Evolutionary conservation across 1,140 invertebrate species (phyloP).

Genomic region (Diabrotica undecimpunctata): DNA sequence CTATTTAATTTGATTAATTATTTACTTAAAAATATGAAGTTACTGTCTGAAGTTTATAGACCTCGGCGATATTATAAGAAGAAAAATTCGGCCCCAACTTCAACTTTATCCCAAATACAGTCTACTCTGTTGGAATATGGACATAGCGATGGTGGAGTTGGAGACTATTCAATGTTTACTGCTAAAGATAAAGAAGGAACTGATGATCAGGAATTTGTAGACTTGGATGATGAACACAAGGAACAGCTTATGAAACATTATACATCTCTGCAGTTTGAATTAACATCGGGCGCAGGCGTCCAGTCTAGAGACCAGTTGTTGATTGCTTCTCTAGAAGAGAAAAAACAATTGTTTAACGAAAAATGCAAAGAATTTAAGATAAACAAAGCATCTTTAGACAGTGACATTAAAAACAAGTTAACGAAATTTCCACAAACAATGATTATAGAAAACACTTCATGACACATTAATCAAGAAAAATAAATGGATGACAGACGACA

Average conservation of each 20-base stretch:
- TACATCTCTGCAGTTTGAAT: constrained; percentile 49
- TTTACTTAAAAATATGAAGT: constrained; percentile 50
- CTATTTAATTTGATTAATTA: too few species aligned
- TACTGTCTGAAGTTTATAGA: constrained; percentile 55
- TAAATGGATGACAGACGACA: too few species aligned
- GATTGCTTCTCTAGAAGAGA: constrained; percentile 54
- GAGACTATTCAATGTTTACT: constrained; percentile 7
- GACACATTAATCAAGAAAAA: too few species aligned
- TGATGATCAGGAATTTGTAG: constrained; percentile 39
- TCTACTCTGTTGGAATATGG: constrained; percentile 66
- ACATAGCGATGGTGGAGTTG: constrained; percentile 25
- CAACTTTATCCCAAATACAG: constrained; percentile 54
- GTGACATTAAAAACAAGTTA: constrained; percentile 40
- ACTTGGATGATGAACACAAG: constrained; percentile 54
- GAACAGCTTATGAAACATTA: constrained; percentile 56
- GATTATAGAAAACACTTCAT: too few species aligned
- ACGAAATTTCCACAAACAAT: too few species aligned
- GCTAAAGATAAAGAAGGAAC: constrained; percentile 13
- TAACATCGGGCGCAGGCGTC: constrained; percentile 38
- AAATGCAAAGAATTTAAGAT: constrained; percentile 48
- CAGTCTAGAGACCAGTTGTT: constrained; percentile 52
- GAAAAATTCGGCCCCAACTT: constrained; percentile 50
- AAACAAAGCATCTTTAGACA: constrained; percentile 45
- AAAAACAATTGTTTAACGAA: constrained; percentile 51
- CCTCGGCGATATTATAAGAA: constrained; percentile 56